These are phyloP conservation scores for Amazona guildingii DNA, from an alignment of 2,113 vertebrate genomes.

Conservation along the genomic window DNA sequence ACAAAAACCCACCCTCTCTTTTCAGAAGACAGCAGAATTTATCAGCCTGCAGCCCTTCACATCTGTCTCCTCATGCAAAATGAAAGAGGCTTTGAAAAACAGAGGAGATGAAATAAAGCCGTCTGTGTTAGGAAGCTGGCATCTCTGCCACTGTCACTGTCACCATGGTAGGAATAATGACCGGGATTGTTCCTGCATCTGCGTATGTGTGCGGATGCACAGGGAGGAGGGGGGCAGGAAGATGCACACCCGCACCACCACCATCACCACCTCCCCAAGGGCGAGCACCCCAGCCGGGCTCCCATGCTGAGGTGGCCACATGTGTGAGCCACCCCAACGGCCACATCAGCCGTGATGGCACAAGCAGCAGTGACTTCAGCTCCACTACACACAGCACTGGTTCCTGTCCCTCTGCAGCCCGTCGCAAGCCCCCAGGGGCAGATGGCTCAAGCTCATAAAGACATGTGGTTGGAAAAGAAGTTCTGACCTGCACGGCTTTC, in stretches of 20 bases:
- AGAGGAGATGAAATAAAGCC: constrained; percentile 68
- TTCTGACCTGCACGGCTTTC: not conserved
- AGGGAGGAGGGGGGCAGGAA: not conserved
- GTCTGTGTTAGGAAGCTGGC: constrained; percentile 64
- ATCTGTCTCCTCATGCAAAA: constrained; percentile 75
- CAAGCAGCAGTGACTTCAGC: accelerated
- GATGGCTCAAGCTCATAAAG: not conserved
- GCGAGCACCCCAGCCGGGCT: not conserved
- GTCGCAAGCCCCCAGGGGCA: not conserved
- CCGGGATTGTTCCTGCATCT: constrained; percentile 50
- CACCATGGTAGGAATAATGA: constrained; percentile 63
- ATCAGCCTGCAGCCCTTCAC: constrained; percentile 71
- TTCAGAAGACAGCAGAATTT: constrained; percentile 68
- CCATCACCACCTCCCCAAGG: not conserved
- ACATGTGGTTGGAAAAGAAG: not conserved
- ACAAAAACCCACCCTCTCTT: constrained; percentile 71
- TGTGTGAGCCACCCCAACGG: accelerated
- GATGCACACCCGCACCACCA: accelerated
- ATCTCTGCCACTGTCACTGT: constrained; percentile 62
- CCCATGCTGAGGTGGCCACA: not conserved
- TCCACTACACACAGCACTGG: accelerated
- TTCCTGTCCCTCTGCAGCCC: not conserved
- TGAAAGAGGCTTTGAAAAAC: constrained; percentile 74
- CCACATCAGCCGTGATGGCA: accelerated
- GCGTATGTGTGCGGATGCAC: not conserved